Evolutionary conservation across 2,797 vertebrate species (phyloP).

Genomic region (Alauda arvensis): DNA sequence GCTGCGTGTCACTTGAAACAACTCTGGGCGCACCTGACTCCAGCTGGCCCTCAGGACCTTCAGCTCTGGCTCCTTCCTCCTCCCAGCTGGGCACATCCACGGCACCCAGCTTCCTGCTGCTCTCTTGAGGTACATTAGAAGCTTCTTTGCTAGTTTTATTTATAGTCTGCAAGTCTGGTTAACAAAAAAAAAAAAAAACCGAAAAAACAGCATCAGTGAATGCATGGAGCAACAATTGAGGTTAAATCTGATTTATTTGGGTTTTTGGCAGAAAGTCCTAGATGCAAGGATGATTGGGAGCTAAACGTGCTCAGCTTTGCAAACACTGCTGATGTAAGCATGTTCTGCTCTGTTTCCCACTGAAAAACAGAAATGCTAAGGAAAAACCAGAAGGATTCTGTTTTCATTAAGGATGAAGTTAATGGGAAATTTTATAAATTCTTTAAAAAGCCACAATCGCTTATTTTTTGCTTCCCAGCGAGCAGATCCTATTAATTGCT

Average conservation of each 20-base stretch:
- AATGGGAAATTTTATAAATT: neutral
- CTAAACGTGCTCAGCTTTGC: neutral
- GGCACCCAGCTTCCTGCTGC: neutral
- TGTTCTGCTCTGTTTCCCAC: neutral
- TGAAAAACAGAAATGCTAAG: neutral
- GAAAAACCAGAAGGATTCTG: neutral
- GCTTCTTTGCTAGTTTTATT: constrained; percentile 20
- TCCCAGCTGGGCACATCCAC: neutral
- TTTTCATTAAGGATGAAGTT: neutral
- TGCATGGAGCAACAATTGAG: neutral
- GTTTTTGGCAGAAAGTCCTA: neutral
- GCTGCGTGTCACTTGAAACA: neutral
- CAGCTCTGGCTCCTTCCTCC: neutral
- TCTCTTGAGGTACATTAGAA: neutral
- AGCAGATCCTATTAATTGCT: neutral
- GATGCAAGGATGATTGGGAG: neutral
- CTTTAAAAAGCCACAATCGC: neutral
- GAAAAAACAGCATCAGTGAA: neutral
- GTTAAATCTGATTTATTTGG: neutral
- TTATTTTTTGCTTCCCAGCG: neutral
- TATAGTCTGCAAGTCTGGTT: constrained; percentile 66
- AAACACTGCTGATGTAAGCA: neutral
- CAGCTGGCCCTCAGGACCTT: neutral
- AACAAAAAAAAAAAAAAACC: constrained; percentile 17
- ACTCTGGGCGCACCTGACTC: neutral